Evolutionary conservation across 2,888 invertebrate species (phyloP).

Genomic region (Lingula anatina): DNA sequence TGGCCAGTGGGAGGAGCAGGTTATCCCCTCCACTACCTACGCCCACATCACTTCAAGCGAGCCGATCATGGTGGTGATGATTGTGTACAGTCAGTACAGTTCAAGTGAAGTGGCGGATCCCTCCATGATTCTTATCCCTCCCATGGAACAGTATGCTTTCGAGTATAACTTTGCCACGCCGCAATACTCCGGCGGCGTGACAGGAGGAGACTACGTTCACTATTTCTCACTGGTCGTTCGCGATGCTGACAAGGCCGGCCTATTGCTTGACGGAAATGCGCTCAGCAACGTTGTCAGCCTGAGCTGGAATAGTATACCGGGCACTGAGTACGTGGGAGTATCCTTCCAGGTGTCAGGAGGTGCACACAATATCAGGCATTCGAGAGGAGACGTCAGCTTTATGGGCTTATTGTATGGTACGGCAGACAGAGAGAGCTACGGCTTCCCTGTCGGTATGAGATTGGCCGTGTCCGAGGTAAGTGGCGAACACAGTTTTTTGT

Average conservation of each 20-base stretch:
- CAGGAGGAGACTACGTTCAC: background rate
- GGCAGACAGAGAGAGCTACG: conserved; percentile 15
- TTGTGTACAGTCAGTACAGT: background rate
- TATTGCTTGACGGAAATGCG: background rate
- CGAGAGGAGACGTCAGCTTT: conserved; percentile 7
- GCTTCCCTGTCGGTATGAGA: background rate
- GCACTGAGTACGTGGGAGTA: background rate
- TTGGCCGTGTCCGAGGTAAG: no score
- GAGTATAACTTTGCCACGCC: background rate
- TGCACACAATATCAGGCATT: conserved; percentile 6
- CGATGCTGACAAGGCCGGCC: background rate
- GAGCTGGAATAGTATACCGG: background rate
- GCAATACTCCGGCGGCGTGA: background rate
- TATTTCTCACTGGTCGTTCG: background rate
- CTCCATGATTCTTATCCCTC: conserved; percentile 17
- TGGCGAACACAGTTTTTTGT: no score
- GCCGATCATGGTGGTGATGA: conserved; percentile 11
- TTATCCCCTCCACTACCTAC: background rate
- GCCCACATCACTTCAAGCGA: conserved; percentile 3
- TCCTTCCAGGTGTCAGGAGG: conserved; percentile 2
- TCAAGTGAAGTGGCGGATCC: conserved; percentile 10
- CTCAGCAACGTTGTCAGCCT: background rate
- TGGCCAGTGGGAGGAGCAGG: conserved; percentile 5
- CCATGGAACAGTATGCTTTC: background rate
- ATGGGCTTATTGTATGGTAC: conserved; percentile 14